phyloP scores from a whole-genome alignment of 37 sponge, comb jelly and placozoan genomes.

The Dysidea cf. avara region DNA sequence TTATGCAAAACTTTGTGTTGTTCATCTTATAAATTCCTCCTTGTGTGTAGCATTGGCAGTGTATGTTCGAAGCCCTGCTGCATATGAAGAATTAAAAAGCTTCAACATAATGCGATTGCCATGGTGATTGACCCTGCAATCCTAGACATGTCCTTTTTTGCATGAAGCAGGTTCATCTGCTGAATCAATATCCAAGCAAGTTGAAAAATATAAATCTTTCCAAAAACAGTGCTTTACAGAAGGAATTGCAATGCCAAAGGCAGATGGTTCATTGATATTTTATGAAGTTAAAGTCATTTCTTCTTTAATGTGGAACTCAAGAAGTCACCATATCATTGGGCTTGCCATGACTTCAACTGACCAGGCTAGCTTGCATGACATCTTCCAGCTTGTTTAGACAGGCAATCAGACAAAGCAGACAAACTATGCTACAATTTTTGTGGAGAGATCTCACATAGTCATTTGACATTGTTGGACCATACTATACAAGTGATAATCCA shows the following conservation, averaged over 20 bases:
- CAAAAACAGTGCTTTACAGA: no score
- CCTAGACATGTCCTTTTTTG: conserved; percentile 3
- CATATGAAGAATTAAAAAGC: conserved; percentile 11
- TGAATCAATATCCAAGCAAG: no score
- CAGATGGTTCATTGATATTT: no score
- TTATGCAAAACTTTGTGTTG: background rate
- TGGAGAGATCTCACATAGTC: conserved; percentile 42
- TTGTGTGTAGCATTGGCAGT: no score
- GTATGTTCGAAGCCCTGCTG: no score
- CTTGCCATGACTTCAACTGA: conserved; percentile 17
- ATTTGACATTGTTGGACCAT: conserved; percentile 45
- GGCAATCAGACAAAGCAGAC: conserved; percentile 24
- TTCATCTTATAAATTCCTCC: no score
- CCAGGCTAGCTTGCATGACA: background rate
- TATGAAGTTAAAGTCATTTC: no score
- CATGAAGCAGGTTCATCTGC: background rate
- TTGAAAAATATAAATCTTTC: no score
- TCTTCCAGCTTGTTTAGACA: background rate
- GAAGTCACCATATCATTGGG: conserved; percentile 2
- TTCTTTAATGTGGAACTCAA: no score
- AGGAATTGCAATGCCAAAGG: no score
- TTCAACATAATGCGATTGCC: background rate
- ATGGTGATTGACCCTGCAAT: background rate
- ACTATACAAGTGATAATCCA: background rate
- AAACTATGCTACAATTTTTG: conserved; percentile 33